Conservation (phyloP, 2,113 vertebrate genomes). For the Paradisaea rubra region DNA sequence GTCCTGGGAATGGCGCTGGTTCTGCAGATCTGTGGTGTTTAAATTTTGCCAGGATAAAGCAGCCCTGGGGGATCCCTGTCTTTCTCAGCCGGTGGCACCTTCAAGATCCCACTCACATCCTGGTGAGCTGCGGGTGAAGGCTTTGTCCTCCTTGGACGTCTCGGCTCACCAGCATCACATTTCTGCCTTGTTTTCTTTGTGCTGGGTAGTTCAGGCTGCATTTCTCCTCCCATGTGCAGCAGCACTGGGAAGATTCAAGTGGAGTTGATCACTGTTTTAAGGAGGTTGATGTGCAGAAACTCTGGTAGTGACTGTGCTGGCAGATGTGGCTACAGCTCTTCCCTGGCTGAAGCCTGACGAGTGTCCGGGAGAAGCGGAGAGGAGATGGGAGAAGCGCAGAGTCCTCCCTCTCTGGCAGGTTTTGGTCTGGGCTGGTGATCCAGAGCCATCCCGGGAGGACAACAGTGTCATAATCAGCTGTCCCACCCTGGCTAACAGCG, state of each 20-base stretch:
- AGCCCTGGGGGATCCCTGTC: not conserved
- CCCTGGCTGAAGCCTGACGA: not conserved
- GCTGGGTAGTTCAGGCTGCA: not conserved
- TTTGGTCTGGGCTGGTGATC: not conserved
- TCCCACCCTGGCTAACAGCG: not conserved
- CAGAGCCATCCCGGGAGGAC: not conserved
- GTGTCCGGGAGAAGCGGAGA: not conserved
- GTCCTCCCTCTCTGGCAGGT: rapidly evolving
- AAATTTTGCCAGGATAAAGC: not conserved
- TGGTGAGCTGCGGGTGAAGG: not conserved
- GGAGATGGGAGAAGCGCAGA: rapidly evolving
- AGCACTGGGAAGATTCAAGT: not conserved
- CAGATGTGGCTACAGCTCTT: not conserved
- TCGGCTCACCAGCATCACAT: rapidly evolving
- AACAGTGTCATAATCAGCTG: rapidly evolving
- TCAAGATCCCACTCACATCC: rapidly evolving
- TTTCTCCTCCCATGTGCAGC: not conserved
- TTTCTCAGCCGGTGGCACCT: not conserved
- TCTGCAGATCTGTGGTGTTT: not conserved
- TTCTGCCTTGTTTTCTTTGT: not conserved
- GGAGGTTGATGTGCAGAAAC: not conserved
- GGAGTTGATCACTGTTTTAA: not conserved
- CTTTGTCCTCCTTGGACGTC: rapidly evolving
- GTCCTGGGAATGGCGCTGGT: not conserved
- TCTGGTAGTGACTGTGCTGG: not conserved